A percentile compares a stretch with the other conserved stretches of the same genome.
These are phyloP conservation scores for Actinemys pallida DNA, from an alignment of 2,113 vertebrate genomes.

Conservation along the genomic window DNA sequence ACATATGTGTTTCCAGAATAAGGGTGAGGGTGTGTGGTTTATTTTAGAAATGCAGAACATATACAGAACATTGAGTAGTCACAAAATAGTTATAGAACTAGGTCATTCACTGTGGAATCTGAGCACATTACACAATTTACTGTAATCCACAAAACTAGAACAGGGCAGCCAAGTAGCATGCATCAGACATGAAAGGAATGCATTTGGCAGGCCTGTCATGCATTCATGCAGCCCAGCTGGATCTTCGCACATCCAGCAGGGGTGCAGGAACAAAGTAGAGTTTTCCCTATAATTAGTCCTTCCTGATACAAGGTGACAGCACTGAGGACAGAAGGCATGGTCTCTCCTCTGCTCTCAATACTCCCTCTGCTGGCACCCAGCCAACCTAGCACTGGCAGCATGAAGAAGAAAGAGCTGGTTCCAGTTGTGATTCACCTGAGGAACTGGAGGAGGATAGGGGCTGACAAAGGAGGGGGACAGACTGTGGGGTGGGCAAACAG, in stretches of 20 bases:
- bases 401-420: background rate
- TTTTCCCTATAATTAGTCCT: background rate
- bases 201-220: background rate
- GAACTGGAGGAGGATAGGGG: background rate
- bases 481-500: background rate
- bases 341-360: background rate
- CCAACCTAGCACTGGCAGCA: background rate
- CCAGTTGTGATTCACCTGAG: background rate
- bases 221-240: background rate
- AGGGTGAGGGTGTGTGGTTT: background rate
- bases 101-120: background rate
- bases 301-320: background rate
- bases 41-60: background rate
- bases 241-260: background rate
- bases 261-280: background rate
- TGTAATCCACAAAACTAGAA: background rate
- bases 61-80: background rate
- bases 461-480: background rate
- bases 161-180: background rate
- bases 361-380: background rate
- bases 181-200: fast-evolving
- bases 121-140: background rate
- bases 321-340: background rate
- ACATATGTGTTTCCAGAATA: background rate
- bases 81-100: background rate